Conservation (phyloP, 2,888 invertebrate genomes). For the Stenodema calcarata region DNA sequence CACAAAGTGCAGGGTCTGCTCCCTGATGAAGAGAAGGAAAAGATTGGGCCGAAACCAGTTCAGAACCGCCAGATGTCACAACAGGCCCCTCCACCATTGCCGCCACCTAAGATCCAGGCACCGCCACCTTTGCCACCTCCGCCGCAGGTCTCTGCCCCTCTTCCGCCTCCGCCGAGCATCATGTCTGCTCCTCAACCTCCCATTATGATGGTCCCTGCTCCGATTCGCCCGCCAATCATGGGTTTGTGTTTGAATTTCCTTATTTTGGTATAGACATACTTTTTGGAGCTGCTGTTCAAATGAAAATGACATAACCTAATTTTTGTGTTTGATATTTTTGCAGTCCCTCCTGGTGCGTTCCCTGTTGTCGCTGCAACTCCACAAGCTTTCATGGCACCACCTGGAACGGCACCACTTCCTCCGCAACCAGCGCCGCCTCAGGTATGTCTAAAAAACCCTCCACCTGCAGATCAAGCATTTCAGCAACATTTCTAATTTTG, state of each 20-base stretch:
- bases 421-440: conserved; percentile 62
- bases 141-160: conserved; percentile 58
- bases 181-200: conserved; percentile 61
- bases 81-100: conserved; percentile 55
- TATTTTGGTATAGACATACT: background rate
- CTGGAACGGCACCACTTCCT: conserved; percentile 59
- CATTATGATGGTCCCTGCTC: conserved; percentile 68
- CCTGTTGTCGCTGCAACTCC: conserved; percentile 55
- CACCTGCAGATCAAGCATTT: no score
- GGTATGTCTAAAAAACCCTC: conserved; percentile 21
- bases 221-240: conserved; percentile 66
- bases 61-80: conserved; percentile 57
- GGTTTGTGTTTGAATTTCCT: conserved; percentile 61
- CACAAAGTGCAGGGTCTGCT: conserved; percentile 94
- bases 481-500: no score
- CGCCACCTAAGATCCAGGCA: conserved; percentile 52
- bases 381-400: conserved; percentile 54
- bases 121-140: conserved; percentile 31
- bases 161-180: conserved; percentile 65
- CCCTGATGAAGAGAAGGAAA: conserved; percentile 95
- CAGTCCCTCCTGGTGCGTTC: conserved; percentile 55
- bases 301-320: background rate
- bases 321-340: background rate
- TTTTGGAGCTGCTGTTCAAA: background rate
- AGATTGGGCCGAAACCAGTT: conserved; percentile 90